phyloP scores from a whole-genome alignment of 2,113 vertebrate genomes.

The Malurus melanocephalus region DNA sequence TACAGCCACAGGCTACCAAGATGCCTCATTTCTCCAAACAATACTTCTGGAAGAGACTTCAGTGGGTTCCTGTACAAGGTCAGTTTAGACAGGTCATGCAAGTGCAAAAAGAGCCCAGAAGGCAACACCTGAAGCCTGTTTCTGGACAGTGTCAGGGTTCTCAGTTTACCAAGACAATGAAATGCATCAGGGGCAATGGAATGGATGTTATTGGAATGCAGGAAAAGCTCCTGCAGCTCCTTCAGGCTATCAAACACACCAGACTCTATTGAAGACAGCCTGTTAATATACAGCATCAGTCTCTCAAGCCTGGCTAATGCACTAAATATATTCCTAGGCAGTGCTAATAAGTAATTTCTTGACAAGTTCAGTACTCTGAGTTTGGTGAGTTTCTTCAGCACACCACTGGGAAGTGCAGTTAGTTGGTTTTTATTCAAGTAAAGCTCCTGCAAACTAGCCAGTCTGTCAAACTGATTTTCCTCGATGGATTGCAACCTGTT shows the following conservation, averaged over 20 bases:
- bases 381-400: slow-evolving; percentile 72
- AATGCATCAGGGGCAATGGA: slow-evolving; percentile 75
- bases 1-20: slow-evolving; percentile 79
- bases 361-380: slow-evolving; percentile 79
- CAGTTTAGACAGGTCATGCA: slow-evolving; percentile 71
- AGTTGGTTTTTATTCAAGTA: slow-evolving; percentile 78
- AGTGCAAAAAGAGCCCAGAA: slow-evolving; percentile 76
- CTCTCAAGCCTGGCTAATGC: slow-evolving; percentile 68
- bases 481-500: slow-evolving; percentile 72
- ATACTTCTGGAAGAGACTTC: slow-evolving; percentile 72
- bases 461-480: slow-evolving; percentile 68
- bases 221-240: slow-evolving; percentile 73
- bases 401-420: slow-evolving; percentile 18
- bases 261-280: slow-evolving; percentile 68
- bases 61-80: slow-evolving; percentile 84
- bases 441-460: slow-evolving; percentile 69
- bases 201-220: slow-evolving; percentile 76
- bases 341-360: slow-evolving; percentile 72
- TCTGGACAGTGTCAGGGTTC: slow-evolving; percentile 69
- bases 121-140: slow-evolving; percentile 79
- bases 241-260: slow-evolving; percentile 71
- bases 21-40: slow-evolving; percentile 83
- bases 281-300: slow-evolving; percentile 77
- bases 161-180: slow-evolving; percentile 71
- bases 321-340: slow-evolving; percentile 75